phyloP scores from a whole-genome alignment of 2,888 invertebrate genomes.

The Malacosoma neustria region DNA sequence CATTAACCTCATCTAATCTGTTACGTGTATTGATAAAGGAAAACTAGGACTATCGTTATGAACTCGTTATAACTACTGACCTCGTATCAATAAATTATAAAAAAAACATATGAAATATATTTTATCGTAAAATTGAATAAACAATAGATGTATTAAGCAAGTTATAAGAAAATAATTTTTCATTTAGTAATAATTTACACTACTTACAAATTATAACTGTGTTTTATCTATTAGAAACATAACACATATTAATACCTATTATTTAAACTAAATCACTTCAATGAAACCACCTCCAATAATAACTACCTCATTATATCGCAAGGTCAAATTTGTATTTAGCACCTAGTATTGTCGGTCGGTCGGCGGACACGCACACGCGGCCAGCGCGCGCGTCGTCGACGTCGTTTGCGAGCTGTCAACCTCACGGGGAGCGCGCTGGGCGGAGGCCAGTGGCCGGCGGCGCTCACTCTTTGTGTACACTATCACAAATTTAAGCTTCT shows the following conservation, averaged over 20 bases:
- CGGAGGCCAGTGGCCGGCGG: conserved; percentile 25
- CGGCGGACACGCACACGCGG: conserved; percentile 26
- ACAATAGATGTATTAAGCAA: conserved; percentile 65
- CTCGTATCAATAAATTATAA: conserved; percentile 67
- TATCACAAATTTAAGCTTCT: conserved; percentile 71
- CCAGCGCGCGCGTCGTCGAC: conserved; percentile 28
- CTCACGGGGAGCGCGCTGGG: conserved; percentile 32
- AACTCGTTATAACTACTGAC: conserved; percentile 58
- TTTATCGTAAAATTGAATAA: conserved; percentile 52
- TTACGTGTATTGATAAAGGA: conserved; percentile 35
- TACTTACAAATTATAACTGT: conserved; percentile 60
- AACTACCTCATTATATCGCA: conserved; percentile 61
- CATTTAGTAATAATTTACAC: conserved; percentile 60
- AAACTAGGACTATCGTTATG: conserved; percentile 47
- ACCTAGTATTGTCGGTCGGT: conserved; percentile 74
- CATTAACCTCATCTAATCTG: conserved; percentile 41
- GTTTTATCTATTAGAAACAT: conserved; percentile 58
- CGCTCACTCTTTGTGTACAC: conserved; percentile 39
- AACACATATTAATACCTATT: conserved; percentile 65
- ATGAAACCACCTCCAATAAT: conserved; percentile 52
- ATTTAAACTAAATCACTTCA: conserved; percentile 56
- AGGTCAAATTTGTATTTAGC: conserved; percentile 67
- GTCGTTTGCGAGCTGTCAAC: conserved; percentile 54
- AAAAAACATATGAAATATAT: conserved; percentile 51
- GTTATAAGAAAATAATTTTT: conserved; percentile 46